These are phyloP conservation scores for Pseudomyrmex pallidus DNA, from an alignment of 1,140 invertebrate genomes.

Conservation along the genomic window DNA sequence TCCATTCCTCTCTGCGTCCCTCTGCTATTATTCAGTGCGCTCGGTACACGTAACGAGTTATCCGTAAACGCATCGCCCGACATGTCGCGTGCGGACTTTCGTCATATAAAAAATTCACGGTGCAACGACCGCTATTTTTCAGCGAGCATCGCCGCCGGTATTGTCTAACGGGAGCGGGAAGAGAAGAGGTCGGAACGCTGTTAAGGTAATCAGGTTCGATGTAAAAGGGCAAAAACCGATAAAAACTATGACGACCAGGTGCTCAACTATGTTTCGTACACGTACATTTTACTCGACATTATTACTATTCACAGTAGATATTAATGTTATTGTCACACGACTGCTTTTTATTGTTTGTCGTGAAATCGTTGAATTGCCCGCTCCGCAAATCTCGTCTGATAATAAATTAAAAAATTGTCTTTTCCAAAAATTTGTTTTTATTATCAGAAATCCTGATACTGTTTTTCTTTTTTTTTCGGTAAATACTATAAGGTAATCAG, in stretches of 20 bases:
- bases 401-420: too few species aligned
- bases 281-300: too few species aligned
- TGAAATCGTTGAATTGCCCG: neutral
- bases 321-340: too few species aligned
- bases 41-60: conserved; percentile 21
- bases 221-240: neutral
- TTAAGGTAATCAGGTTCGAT: conserved; percentile 12
- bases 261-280: neutral
- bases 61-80: conserved; percentile 32
- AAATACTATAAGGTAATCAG: neutral
- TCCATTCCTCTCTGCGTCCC: too few species aligned
- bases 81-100: conserved; percentile 14
- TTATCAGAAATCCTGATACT: neutral
- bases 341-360: neutral
- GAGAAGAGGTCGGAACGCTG: neutral
- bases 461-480: neutral
- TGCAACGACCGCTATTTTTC: conserved; percentile 62
- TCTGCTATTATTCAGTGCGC: conserved; percentile 26
- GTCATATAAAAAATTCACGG: conserved; percentile 65
- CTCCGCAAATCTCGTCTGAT: neutral
- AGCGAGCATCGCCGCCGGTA: conserved; percentile 19
- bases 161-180: conserved; percentile 8
- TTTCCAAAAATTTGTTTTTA: too few species aligned
- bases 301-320: too few species aligned
- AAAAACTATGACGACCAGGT: neutral